Conservation (phyloP, 2,888 invertebrate species). For the Cryptosula pallasiana region DNA sequence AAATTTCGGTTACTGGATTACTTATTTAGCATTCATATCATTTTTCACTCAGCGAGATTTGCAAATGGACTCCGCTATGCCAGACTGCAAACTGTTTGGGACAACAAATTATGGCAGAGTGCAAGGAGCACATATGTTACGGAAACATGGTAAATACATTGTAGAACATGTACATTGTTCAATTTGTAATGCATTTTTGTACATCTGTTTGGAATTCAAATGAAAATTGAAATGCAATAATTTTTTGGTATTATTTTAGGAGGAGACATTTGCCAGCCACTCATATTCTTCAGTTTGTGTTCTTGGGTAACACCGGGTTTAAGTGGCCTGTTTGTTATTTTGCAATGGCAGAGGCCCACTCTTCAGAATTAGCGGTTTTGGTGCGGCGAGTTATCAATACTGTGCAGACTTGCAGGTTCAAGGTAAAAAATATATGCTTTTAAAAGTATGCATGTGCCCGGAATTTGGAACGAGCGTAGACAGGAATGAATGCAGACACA, state of each 20-base stretch:
- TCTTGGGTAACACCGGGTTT: not conserved
- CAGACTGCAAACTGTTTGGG: not conserved
- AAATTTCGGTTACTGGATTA: no score
- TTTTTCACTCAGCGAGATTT: not conserved
- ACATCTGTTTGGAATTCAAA: not conserved
- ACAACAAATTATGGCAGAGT: not conserved
- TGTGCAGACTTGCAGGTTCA: not conserved
- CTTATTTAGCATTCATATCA: not conserved
- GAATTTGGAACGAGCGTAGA: no score
- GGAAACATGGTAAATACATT: not conserved
- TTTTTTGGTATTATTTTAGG: not conserved
- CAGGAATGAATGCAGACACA: no score
- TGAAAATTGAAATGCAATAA: not conserved
- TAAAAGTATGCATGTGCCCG: no score
- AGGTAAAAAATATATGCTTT: no score
- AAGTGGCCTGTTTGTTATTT: not conserved
- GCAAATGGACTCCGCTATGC: not conserved
- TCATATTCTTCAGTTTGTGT: not conserved
- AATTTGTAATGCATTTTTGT: not conserved
- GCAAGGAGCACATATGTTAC: not conserved
- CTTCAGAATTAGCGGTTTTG: not conserved
- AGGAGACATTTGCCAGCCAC: not conserved
- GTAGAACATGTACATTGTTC: not conserved
- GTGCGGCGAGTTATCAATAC: not conserved
- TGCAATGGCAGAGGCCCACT: not conserved